These are phyloP conservation scores for Chironomus riparius DNA, from an alignment of 2,888 invertebrate species.

Conservation along the genomic window DNA sequence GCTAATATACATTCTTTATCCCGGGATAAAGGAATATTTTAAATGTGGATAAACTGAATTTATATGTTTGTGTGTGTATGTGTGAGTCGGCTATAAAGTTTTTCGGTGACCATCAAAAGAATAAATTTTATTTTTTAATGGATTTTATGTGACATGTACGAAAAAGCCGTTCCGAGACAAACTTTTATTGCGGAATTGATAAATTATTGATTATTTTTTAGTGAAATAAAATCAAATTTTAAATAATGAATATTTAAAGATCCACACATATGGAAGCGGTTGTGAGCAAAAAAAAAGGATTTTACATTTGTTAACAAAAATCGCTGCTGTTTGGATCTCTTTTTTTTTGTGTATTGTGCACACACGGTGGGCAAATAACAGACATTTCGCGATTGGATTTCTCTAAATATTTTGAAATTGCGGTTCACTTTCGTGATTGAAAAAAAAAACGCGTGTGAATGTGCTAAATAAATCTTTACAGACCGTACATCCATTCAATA, in stretches of 20 bases:
- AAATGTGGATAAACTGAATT: not conserved
- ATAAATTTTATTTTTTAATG: not conserved
- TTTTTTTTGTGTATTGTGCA: too few species aligned
- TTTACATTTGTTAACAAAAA: too few species aligned
- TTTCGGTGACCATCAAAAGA: not conserved
- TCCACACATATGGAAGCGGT: not conserved
- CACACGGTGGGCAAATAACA: too few species aligned
- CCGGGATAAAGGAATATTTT: not conserved
- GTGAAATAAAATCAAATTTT: not conserved
- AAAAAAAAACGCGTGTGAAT: too few species aligned
- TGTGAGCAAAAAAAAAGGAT: not conserved
- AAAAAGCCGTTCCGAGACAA: not conserved
- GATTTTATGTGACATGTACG: not conserved
- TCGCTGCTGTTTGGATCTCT: too few species aligned
- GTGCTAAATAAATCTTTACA: too few species aligned
- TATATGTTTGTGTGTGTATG: not conserved
- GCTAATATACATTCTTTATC: not conserved
- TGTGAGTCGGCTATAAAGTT: not conserved
- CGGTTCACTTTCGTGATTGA: too few species aligned
- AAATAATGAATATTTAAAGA: not conserved
- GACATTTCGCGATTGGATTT: too few species aligned
- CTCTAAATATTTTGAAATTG: too few species aligned
- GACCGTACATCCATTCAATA: too few species aligned
- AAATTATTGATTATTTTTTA: constrained; percentile 19
- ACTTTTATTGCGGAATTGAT: not conserved